A percentile compares a stretch with the other conserved stretches of the same genome.
Evolutionary conservation across 2,888 invertebrate species (phyloP).

Genomic region (Caenorhabditis sinica): DNA sequence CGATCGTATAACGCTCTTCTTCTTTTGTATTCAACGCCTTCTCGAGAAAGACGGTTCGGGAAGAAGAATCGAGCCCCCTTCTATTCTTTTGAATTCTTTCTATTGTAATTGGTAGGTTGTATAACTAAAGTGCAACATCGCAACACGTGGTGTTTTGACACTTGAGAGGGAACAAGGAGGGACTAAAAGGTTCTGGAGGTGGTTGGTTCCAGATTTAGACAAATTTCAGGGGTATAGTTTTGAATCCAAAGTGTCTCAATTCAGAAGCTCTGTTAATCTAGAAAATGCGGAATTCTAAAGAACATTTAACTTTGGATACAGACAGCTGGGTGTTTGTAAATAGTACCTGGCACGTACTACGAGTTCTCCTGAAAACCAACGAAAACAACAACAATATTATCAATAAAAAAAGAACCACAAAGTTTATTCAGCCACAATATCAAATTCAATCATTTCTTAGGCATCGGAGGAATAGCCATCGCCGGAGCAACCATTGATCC

Average conservation of each 20-base stretch:
- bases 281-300: too few species aligned
- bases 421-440: neutral
- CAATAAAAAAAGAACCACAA: too few species aligned
- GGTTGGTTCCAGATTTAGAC: neutral
- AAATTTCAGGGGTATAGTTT: neutral
- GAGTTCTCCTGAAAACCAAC: too few species aligned
- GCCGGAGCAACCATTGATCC: conserved; percentile 18
- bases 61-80: conserved; percentile 34
- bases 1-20: conserved; percentile 59
- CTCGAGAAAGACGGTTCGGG: conserved; percentile 47
- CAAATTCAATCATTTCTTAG: neutral
- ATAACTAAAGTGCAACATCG: conserved; percentile 53
- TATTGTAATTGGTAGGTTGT: conserved; percentile 60
- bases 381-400: neutral
- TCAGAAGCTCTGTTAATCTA: too few species aligned
- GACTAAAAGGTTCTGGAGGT: neutral
- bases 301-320: too few species aligned
- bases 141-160: conserved; percentile 49
- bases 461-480: neutral
- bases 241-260: neutral
- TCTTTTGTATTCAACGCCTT: conserved; percentile 50
- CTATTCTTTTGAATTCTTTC: conserved; percentile 47
- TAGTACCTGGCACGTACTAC: too few species aligned
- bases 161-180: conserved; percentile 7
- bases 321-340: too few species aligned